phyloP scores from a whole-genome alignment of 2,113 vertebrate genomes.

The Amphilophus citrinellus region DNA sequence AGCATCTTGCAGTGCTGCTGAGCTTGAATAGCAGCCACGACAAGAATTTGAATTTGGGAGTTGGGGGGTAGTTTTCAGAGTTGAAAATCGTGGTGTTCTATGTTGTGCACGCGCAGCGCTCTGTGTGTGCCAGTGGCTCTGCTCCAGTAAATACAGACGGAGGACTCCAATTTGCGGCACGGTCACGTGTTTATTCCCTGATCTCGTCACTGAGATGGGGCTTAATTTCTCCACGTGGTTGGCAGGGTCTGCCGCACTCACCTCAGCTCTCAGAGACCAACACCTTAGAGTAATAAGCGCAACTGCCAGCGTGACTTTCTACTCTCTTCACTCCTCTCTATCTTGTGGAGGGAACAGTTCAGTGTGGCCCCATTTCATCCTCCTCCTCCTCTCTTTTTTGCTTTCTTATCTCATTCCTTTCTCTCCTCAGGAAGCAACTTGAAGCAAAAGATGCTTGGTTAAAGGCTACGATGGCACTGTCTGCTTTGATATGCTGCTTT shows the following conservation, averaged over 20 bases:
- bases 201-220: slow-evolving; percentile 42
- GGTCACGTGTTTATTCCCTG: slow-evolving; percentile 62
- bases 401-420: slow-evolving; percentile 55
- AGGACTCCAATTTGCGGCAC: slow-evolving; percentile 53
- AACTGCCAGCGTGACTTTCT: slow-evolving; percentile 22
- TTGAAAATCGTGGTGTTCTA: not conserved
- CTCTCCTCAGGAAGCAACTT: slow-evolving; percentile 70
- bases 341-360: slow-evolving; percentile 24
- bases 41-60: slow-evolving; percentile 68
- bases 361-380: slow-evolving; percentile 29
- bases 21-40: slow-evolving; percentile 64
- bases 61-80: slow-evolving; percentile 39
- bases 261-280: slow-evolving; percentile 38
- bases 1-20: slow-evolving; percentile 71
- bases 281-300: slow-evolving; percentile 39
- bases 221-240: slow-evolving; percentile 53
- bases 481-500: slow-evolving; percentile 70
- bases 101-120: not conserved
- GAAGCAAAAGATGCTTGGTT: slow-evolving; percentile 74
- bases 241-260: not conserved
- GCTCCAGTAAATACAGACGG: slow-evolving; percentile 68
- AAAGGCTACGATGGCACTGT: slow-evolving; percentile 64
- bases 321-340: slow-evolving; percentile 9
- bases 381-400: slow-evolving; percentile 31
- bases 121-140: slow-evolving; percentile 29